Conservation (phyloP, 2,113 vertebrate genomes). For the Menura novaehollandiae region DNA sequence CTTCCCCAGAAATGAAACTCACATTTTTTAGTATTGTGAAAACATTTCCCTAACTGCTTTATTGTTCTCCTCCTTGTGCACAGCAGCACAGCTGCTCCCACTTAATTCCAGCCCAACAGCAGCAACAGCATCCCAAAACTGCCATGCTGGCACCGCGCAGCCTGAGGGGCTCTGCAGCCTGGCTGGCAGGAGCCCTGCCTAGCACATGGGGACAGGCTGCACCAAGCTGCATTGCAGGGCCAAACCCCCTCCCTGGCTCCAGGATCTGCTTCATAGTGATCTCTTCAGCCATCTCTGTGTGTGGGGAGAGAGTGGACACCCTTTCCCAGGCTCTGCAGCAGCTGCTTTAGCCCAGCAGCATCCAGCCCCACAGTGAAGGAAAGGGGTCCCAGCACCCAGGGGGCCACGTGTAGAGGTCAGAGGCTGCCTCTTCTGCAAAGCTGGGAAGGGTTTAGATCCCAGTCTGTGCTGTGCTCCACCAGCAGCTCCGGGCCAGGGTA, state of each 20-base stretch:
- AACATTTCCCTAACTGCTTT: background rate
- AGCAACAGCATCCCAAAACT: background rate
- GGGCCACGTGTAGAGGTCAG: rapidly evolving
- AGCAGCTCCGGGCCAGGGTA: background rate
- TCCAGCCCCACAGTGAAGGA: rapidly evolving
- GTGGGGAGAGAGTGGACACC: rapidly evolving
- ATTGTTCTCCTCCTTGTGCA: background rate
- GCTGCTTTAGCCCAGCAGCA: background rate
- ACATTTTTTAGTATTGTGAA: background rate
- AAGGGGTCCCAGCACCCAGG: background rate
- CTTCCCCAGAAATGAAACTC: background rate
- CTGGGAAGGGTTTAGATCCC: background rate
- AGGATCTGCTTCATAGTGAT: background rate
- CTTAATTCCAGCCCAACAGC: background rate
- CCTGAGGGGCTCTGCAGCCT: background rate
- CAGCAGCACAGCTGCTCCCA: conserved; percentile 44
- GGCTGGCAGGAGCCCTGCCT: background rate
- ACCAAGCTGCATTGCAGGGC: rapidly evolving
- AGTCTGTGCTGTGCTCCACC: background rate
- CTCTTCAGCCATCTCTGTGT: rapidly evolving
- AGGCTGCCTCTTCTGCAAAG: background rate
- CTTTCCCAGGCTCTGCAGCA: background rate
- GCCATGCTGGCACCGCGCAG: background rate
- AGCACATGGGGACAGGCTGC: background rate
- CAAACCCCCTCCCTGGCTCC: background rate